Conservation (phyloP, 2,113 vertebrate genomes). For the Amblyornis subalaris region DNA sequence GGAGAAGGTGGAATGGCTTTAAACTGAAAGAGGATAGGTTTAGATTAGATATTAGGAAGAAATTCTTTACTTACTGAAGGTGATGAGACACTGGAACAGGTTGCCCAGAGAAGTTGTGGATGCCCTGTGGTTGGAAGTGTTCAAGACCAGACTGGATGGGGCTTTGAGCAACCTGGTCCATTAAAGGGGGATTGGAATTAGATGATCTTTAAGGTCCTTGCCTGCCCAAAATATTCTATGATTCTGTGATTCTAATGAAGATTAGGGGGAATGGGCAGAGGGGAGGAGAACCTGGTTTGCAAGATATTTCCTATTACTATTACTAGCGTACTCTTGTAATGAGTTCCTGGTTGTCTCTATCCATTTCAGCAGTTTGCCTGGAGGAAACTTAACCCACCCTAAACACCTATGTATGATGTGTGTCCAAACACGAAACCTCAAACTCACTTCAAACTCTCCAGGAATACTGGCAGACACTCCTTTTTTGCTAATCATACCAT, state of each 20-base stretch:
- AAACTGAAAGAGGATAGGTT: background rate
- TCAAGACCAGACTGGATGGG: background rate
- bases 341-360: background rate
- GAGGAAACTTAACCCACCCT: background rate
- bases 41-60: background rate
- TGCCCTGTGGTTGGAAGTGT: background rate
- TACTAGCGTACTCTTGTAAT: background rate
- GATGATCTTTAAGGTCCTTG: background rate
- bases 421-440: constrained; percentile 1
- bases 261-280: rapidly evolving
- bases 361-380: background rate
- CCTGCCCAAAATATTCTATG: background rate
- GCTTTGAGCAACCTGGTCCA: background rate
- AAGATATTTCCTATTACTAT: background rate
- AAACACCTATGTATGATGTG: background rate
- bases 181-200: background rate
- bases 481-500: constrained; percentile 32
- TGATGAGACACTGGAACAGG: background rate
- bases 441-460: background rate
- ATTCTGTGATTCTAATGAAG: background rate
- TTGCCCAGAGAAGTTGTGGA: background rate
- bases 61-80: background rate
- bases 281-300: background rate
- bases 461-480: constrained; percentile 10
- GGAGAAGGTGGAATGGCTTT: background rate